Evolutionary conservation across 2,113 vertebrate species (phyloP).

Genomic region (Anthoscopus minutus): DNA sequence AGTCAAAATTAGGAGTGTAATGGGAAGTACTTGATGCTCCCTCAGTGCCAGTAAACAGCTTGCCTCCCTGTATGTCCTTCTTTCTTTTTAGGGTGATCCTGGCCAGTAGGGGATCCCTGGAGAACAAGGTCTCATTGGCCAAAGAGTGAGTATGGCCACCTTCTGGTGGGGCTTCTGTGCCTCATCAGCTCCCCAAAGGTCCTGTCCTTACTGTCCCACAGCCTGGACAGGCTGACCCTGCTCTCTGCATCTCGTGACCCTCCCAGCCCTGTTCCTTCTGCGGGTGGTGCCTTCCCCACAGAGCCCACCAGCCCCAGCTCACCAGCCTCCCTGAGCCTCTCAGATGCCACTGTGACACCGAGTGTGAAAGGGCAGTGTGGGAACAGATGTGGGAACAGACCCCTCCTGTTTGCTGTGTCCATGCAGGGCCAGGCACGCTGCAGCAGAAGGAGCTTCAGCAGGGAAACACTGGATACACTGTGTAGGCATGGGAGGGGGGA

Average conservation of each 20-base stretch:
- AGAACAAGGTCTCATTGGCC: slow-evolving; percentile 86
- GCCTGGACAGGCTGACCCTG: not conserved
- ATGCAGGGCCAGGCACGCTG: not conserved
- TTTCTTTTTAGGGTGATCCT: slow-evolving; percentile 75
- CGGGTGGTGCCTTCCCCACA: not conserved
- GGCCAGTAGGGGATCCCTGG: slow-evolving; percentile 81
- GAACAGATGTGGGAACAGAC: slow-evolving; percentile 7
- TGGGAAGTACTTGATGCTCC: not conserved
- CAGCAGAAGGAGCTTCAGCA: not conserved
- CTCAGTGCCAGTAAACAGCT: not conserved
- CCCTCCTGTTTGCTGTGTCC: not conserved
- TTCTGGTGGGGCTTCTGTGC: not conserved
- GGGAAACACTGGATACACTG: not conserved
- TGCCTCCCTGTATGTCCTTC: not conserved
- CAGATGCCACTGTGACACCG: fast-evolving
- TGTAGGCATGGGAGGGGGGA: not conserved
- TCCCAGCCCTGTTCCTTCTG: not conserved
- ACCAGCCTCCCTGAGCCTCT: not conserved
- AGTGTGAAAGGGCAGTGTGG: not conserved
- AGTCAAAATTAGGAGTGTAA: not conserved
- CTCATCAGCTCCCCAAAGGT: not conserved
- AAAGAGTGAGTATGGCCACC: slow-evolving; percentile 76
- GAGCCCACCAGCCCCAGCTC: not conserved
- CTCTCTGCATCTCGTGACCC: not conserved
- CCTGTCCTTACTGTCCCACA: not conserved